These are phyloP conservation scores for Aplodontia rufa DNA, from an alignment of 2,113 vertebrate genomes.

Conservation along the genomic window DNA sequence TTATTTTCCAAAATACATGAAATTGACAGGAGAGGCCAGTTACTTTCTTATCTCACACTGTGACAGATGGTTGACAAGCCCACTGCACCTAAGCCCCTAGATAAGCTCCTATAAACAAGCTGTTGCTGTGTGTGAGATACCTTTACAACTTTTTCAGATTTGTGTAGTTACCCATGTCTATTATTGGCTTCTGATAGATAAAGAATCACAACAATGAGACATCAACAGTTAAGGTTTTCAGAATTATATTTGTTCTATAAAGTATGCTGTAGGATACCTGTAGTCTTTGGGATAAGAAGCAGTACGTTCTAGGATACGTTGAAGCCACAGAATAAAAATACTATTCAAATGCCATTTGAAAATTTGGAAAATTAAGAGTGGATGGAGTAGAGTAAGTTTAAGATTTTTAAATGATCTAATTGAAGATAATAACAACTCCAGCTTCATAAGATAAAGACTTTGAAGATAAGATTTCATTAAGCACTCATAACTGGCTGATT, in stretches of 20 bases:
- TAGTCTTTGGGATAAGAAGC: not conserved
- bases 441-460: not conserved
- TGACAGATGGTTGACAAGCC: not conserved
- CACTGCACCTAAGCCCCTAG: not conserved
- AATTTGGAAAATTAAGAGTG: constrained; percentile 10
- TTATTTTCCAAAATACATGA: constrained; percentile 45
- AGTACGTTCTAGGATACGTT: not conserved
- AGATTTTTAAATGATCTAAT: not conserved
- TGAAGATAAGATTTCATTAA: not conserved
- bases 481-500: not conserved
- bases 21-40: not conserved
- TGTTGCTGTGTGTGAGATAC: not conserved
- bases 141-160: constrained; percentile 9
- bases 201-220: not conserved
- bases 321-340: not conserved
- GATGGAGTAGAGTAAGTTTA: not conserved
- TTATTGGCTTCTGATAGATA: constrained; percentile 4
- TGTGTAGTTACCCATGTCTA: not conserved
- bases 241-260: not conserved
- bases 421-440: not conserved
- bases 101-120: not conserved
- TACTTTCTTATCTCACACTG: not conserved
- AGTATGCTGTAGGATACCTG: not conserved
- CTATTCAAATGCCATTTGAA: not conserved
- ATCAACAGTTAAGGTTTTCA: not conserved